Evolutionary conservation across 2,888 invertebrate genomes (phyloP).

Genomic region (Eledona agricola): DNA sequence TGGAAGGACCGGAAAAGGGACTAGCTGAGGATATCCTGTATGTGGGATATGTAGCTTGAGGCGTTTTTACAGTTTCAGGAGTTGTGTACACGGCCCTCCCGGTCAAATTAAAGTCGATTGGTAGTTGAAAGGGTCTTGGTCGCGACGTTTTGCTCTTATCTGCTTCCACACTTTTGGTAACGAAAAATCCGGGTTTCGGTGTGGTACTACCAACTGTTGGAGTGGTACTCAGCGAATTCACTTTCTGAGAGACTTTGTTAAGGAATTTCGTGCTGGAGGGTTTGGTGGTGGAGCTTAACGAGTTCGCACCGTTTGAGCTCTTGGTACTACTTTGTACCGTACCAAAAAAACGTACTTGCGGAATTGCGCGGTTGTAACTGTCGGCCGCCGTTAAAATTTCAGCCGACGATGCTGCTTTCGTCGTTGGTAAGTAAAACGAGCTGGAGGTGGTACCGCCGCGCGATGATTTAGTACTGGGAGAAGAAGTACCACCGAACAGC

Average conservation of each 20-base stretch:
- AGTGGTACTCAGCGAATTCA: not conserved
- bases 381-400: slow-evolving; percentile 19
- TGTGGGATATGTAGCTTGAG: slow-evolving; percentile 39
- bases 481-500: too few relatives aligned
- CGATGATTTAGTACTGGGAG: too few relatives aligned
- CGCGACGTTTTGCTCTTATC: slow-evolving; percentile 16
- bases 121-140: slow-evolving; percentile 49
- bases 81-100: slow-evolving; percentile 9
- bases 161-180: slow-evolving; percentile 13
- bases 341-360: slow-evolving; percentile 22
- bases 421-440: not conserved
- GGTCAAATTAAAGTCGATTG: slow-evolving; percentile 8
- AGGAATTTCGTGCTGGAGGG: too few relatives aligned
- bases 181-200: slow-evolving; percentile 10
- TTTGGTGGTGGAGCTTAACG: slow-evolving; percentile 5
- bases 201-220: not conserved
- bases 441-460: too few relatives aligned
- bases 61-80: slow-evolving; percentile 6
- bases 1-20: slow-evolving; percentile 50
- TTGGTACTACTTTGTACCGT: slow-evolving; percentile 15
- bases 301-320: not conserved
- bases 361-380: slow-evolving; percentile 11
- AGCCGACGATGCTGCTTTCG: slow-evolving; percentile 3
- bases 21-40: slow-evolving; percentile 57
- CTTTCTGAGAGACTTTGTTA: too few relatives aligned